Conservation (phyloP, 1,140 invertebrate species). For the Drosophila sechellia region DNA sequence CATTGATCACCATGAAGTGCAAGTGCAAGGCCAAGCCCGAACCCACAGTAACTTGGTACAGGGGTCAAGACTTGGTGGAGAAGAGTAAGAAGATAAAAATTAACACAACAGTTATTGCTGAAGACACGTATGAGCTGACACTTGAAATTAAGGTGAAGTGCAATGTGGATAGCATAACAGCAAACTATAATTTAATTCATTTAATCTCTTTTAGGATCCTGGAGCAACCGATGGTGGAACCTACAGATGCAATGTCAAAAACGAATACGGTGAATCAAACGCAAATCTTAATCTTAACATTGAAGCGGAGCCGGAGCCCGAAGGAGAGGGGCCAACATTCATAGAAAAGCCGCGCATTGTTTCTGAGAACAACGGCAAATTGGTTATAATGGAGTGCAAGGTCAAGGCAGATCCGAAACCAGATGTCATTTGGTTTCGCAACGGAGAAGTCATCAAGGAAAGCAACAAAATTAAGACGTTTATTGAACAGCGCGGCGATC, state of each 20-base stretch:
- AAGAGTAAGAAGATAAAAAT: constrained; percentile 95
- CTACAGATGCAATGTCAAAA: constrained; percentile 98
- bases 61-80: constrained; percentile 93
- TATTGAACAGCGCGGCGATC: constrained; percentile 90
- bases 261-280: constrained; percentile 98
- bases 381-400: constrained; percentile 99
- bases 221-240: constrained; percentile 97
- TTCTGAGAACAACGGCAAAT: constrained; percentile 97
- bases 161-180: no score
- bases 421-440: constrained; percentile 96
- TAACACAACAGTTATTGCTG: constrained; percentile 89
- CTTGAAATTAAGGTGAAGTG: constrained; percentile 93
- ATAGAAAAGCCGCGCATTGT: constrained; percentile 94
- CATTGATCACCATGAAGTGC: constrained; percentile 97
- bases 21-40: constrained; percentile 96
- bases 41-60: constrained; percentile 95
- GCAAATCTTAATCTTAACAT: constrained; percentile 99
- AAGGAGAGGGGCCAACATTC: constrained; percentile 98
- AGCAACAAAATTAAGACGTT: constrained; percentile 92
- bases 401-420: constrained; percentile 97
- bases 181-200: not conserved
- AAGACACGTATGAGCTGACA: constrained; percentile 95
- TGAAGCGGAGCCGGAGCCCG: constrained; percentile 95
- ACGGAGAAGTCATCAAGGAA: constrained; percentile 91
- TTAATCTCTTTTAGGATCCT: constrained; percentile 91